Percentiles rank a stretch among this genome's conserved stretches.
Conservation (phyloP, 2,797 vertebrate genomes). For the Clarias platycephalus region DNA sequence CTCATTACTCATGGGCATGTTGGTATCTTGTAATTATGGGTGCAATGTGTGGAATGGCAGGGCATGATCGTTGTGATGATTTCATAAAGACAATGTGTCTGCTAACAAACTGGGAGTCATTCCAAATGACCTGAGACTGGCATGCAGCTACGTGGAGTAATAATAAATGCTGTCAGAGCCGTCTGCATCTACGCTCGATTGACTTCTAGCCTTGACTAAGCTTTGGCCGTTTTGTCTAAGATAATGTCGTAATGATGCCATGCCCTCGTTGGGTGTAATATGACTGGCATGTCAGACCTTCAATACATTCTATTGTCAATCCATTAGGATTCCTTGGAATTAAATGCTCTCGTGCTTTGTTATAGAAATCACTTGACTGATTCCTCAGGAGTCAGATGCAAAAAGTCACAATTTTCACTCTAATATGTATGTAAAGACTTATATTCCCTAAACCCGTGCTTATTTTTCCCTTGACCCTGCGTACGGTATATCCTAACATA, state of each 20-base stretch:
- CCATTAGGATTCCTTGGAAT: background rate
- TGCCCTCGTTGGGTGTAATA: conserved; percentile 57
- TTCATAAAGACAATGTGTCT: conserved; percentile 25
- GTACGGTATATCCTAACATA: background rate
- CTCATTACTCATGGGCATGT: conserved; percentile 3
- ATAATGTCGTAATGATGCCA: conserved; percentile 40
- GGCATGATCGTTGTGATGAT: conserved; percentile 35
- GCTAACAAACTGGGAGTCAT: conserved; percentile 32
- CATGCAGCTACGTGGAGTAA: conserved; percentile 8
- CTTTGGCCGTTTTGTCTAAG: conserved; percentile 22
- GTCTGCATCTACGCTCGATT: conserved; percentile 29
- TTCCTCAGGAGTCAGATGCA: background rate
- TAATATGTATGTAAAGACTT: background rate
- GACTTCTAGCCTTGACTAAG: conserved; percentile 30
- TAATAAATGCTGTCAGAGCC: conserved; percentile 1
- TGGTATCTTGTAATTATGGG: conserved; percentile 40
- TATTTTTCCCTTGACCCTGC: background rate
- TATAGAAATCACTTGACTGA: background rate
- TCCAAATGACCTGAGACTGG: conserved; percentile 22
- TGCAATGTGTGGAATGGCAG: conserved; percentile 48
- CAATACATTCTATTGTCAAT: background rate
- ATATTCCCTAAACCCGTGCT: background rate
- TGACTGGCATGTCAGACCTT: conserved; percentile 19
- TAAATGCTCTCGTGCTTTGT: background rate
- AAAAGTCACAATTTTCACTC: background rate